Conservation (phyloP, 1,140 invertebrate species). For the Bombus terrestris region DNA sequence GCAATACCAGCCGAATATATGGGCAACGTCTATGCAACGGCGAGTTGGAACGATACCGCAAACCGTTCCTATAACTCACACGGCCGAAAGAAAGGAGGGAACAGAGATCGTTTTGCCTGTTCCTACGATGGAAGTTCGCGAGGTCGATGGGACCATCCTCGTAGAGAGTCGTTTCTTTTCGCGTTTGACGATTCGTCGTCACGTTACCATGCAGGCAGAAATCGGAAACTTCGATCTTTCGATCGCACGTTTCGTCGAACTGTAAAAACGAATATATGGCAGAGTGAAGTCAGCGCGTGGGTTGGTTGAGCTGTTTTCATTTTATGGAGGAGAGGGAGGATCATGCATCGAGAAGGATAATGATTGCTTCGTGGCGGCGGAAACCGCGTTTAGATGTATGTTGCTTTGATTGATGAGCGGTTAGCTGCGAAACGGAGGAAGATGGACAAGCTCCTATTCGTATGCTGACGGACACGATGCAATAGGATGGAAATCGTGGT, state of each 20-base stretch:
- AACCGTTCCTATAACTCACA: slow-evolving; percentile 66
- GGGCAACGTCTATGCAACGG: slow-evolving; percentile 46
- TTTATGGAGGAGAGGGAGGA: background rate
- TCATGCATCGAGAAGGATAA: background rate
- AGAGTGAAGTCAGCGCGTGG: background rate
- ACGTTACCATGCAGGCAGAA: background rate
- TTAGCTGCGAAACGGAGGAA: slow-evolving; percentile 13
- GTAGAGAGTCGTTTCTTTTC: background rate
- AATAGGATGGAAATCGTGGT: background rate
- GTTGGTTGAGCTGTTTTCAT: background rate
- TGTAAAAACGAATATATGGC: background rate
- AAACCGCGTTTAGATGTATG: background rate
- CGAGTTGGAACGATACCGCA: slow-evolving; percentile 56
- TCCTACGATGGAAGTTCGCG: slow-evolving; percentile 38
- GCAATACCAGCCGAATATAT: slow-evolving; percentile 63
- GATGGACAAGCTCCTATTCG: slow-evolving; percentile 8
- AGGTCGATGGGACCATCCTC: background rate
- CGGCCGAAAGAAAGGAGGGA: slow-evolving; percentile 24
- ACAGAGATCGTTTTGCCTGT: slow-evolving; percentile 14
- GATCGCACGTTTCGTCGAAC: background rate
- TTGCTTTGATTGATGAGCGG: slow-evolving; percentile 24
- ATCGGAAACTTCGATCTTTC: background rate
- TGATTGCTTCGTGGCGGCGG: background rate
- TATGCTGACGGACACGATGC: background rate
- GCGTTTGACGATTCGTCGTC: slow-evolving; percentile 24